Evolutionary conservation across 2,888 invertebrate species (phyloP).

Genomic region (Patella caerulea): DNA sequence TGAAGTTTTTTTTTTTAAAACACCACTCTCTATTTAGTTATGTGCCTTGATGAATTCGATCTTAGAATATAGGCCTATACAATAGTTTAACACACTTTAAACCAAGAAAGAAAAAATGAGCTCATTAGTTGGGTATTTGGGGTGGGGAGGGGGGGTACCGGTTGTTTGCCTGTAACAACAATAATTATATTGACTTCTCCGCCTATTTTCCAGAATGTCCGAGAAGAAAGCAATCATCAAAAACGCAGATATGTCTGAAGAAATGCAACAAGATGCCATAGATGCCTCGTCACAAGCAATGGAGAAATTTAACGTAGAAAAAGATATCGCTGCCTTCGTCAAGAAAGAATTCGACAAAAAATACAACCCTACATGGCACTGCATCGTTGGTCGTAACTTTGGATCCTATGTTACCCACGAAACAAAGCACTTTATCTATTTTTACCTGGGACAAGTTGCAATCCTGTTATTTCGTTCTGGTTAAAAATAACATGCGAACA

Average conservation of each 20-base stretch:
- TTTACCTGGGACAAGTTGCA: constrained; percentile 98
- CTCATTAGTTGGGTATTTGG: too few species aligned
- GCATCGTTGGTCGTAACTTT: constrained; percentile 98
- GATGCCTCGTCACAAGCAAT: constrained; percentile 98
- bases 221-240: constrained; percentile 94
- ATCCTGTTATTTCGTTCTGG: constrained; percentile 99
- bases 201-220: constrained; percentile 37
- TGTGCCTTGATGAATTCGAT: too few species aligned
- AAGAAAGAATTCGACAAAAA: constrained; percentile 99
- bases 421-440: constrained; percentile 99
- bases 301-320: constrained; percentile 99
- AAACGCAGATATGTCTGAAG: constrained; percentile 99
- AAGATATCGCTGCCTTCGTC: constrained; percentile 99
- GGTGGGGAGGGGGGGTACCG: too few species aligned
- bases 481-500: constrained; percentile 73
- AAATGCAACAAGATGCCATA: constrained; percentile 99
- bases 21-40: too few species aligned
- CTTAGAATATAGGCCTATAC: too few species aligned
- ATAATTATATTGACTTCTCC: too few species aligned
- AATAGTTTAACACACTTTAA: too few species aligned
- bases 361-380: constrained; percentile 99
- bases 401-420: constrained; percentile 84
- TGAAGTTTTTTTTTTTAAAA: too few species aligned
- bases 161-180: too few species aligned
- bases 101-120: too few species aligned